These are phyloP conservation scores for Malurus splendens DNA, from an alignment of 2,797 vertebrate genomes.

Conservation along the genomic window DNA sequence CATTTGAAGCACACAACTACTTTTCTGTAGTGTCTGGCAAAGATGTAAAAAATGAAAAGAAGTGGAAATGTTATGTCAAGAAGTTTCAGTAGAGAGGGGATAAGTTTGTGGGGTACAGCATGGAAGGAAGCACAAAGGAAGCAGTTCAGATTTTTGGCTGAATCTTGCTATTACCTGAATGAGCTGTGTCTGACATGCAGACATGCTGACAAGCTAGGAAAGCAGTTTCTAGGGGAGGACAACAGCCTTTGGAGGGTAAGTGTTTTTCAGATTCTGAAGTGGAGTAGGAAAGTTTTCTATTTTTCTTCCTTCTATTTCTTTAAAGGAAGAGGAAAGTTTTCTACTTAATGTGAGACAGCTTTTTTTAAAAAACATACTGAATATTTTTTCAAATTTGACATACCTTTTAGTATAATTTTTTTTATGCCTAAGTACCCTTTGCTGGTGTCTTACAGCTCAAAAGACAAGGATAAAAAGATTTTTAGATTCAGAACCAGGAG, in stretches of 20 bases:
- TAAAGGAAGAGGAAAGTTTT: not conserved
- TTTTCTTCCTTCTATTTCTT: no score
- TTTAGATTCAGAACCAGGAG: not conserved
- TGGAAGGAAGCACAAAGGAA: not conserved
- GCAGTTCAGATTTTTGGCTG: not conserved
- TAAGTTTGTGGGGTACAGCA: fast-evolving
- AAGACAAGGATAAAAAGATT: not conserved
- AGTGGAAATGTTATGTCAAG: not conserved
- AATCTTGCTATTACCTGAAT: not conserved
- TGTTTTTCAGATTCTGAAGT: not conserved
- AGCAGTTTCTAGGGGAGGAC: not conserved
- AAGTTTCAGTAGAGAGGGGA: not conserved
- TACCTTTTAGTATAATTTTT: not conserved
- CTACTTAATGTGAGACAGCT: not conserved
- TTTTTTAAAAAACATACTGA: not conserved
- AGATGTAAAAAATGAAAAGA: not conserved
- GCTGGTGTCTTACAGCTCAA: not conserved
- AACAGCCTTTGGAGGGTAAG: not conserved
- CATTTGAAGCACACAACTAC: not conserved
- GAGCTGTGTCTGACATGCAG: not conserved
- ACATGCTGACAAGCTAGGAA: not conserved
- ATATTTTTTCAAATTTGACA: not conserved
- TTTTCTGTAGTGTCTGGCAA: not conserved
- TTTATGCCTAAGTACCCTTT: not conserved
- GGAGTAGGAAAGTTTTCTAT: not conserved